Percentiles rank a stretch among this genome's conserved stretches.
These are phyloP conservation scores for Glossophaga mutica DNA, from an alignment of 2,797 vertebrate species.

Conservation along the genomic window DNA sequence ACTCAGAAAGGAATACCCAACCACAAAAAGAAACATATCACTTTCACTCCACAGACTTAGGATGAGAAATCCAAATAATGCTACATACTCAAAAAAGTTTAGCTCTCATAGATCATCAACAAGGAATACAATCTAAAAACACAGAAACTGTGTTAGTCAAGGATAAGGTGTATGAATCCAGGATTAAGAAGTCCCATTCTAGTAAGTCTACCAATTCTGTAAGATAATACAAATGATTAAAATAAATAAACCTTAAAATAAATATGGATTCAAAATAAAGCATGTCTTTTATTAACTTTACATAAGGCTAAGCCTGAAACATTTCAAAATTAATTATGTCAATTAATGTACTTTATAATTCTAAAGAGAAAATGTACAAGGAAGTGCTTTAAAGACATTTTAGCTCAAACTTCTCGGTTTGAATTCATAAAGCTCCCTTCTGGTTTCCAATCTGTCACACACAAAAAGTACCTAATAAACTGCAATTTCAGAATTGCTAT, in stretches of 20 bases:
- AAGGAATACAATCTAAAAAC: neutral
- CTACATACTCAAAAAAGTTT: slow-evolving; percentile 23
- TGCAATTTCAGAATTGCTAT: slow-evolving; percentile 58
- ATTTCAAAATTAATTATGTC: slow-evolving; percentile 21
- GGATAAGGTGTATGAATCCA: neutral
- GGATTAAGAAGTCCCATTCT: neutral
- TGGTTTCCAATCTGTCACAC: slow-evolving; percentile 70
- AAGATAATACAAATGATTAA: slow-evolving; percentile 11
- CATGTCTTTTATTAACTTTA: slow-evolving; percentile 1
- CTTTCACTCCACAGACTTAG: neutral
- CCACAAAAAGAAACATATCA: slow-evolving; percentile 19
- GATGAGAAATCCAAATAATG: slow-evolving; percentile 28
- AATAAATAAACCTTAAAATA: slow-evolving; percentile 29
- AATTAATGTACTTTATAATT: slow-evolving; percentile 52
- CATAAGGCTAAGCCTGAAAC: neutral
- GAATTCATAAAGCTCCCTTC: slow-evolving; percentile 66
- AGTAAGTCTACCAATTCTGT: neutral
- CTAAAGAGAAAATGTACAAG: slow-evolving; percentile 54
- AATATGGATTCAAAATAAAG: slow-evolving; percentile 19
- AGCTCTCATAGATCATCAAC: slow-evolving; percentile 2
- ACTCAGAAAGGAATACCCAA: neutral
- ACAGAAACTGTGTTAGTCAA: neutral
- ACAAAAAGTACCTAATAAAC: slow-evolving; percentile 61
- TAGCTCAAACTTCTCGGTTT: slow-evolving; percentile 62
- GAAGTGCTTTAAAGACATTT: slow-evolving; percentile 59